Evolutionary conservation across 2,797 vertebrate species (phyloP), one percentile per base, ranked within the genome.

Genomic region (Anguilla anguilla): DNA sequence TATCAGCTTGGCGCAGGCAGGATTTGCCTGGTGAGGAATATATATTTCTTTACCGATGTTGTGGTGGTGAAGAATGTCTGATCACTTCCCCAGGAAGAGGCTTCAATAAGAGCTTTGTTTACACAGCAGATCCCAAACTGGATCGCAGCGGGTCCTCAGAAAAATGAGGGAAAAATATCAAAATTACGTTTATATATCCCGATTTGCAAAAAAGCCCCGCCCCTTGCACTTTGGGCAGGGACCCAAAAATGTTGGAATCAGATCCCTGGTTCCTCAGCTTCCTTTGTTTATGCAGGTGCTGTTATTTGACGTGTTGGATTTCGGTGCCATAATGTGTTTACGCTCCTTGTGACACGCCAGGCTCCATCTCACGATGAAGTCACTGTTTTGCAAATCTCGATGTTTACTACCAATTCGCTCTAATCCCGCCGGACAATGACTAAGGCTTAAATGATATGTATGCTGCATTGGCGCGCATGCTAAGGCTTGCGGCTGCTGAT

Each of bases 371-470:
- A 0, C 19, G 89, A 90, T 94, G 93, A 95, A 92, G 94, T 95
- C 93, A 94, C 83, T 94, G 91, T 94, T 95, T 94, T 87, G 91
- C 92, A 94, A 89, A 90, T 91, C 91, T 91, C 88, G 88, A 87
- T 93, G 92, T 94, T 93, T 93, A 90, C 91, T 90, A 90, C 81
- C 91, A 90, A 93, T 93, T 91, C 17, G 90, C 86, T 89, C 86
- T 92, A 92, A 95, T 91, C 92, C 87, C 88, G 91, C 91, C 91
- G 43, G 93, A 94, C 92, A 94, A 94, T 95, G 94, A 93, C 92
- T 93, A 69, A 88, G 91, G 92, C 92, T 93, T 91, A 92, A 89
- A 90, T 92, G 88, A 86, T 91, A 86, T 88, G 89, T 89, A 46
- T 87, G 90, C 90, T 89, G 87, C 91, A 89, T 89, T 89, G 82